Conservation (phyloP, 1,140 invertebrate genomes). For the Drosophila ogumai region DNA sequence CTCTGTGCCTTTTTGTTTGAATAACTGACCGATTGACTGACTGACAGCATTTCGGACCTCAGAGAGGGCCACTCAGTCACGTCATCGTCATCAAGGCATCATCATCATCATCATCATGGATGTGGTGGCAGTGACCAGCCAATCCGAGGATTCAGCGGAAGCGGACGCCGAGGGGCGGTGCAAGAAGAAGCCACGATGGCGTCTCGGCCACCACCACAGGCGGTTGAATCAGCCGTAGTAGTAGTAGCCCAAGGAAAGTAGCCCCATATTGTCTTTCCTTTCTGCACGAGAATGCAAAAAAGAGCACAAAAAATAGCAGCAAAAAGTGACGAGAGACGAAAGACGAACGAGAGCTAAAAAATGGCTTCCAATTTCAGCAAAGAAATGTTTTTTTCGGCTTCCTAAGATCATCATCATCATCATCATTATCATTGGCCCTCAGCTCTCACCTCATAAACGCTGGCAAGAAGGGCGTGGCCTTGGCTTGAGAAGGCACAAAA, state of each 20-base stretch:
- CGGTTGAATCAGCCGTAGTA: constrained; percentile 68
- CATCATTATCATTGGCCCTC: constrained; percentile 17
- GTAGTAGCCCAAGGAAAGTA: constrained; percentile 70
- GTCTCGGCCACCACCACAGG: constrained; percentile 48
- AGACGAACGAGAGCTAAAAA: constrained; percentile 35
- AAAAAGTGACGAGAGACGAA: constrained; percentile 42
- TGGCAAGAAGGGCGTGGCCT: constrained; percentile 63
- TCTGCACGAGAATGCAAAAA: constrained; percentile 64
- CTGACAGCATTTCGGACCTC: constrained; percentile 56
- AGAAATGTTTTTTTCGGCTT: constrained; percentile 13
- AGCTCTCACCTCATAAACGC: constrained; percentile 57
- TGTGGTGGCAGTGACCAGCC: constrained; percentile 28
- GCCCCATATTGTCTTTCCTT: constrained; percentile 46
- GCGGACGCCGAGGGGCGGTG: constrained; percentile 29
- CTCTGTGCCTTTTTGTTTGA: constrained; percentile 20
- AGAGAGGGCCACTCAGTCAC: constrained; percentile 64
- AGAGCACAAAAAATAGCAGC: constrained; percentile 32
- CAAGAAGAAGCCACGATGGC: constrained; percentile 58
- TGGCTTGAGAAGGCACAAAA: constrained; percentile 31
- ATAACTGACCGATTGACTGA: constrained; percentile 48
- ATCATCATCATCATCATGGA: constrained; percentile 10
- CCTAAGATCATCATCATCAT: constrained; percentile 34
- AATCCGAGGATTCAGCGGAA: constrained; percentile 38
- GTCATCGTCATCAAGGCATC: constrained; percentile 64
- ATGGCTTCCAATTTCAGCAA: constrained; percentile 72